A percentile compares a stretch with the other conserved stretches of the same genome.
Conservation (phyloP, 2,113 vertebrate species). For the Dasyprocta punctata region DNA sequence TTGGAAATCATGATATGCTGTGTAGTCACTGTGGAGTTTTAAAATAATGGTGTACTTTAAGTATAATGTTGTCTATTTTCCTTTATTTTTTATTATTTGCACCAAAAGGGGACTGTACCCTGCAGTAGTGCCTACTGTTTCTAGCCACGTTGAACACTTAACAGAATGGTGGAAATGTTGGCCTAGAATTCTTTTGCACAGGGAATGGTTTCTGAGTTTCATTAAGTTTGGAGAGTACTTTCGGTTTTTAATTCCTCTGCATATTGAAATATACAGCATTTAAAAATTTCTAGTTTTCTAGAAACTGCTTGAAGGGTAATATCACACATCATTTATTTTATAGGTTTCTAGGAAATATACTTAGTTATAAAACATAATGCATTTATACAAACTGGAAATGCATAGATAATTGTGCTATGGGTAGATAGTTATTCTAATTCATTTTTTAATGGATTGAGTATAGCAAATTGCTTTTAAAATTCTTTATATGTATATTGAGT, state of each 20-base stretch:
- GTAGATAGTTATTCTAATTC: conserved; percentile 29
- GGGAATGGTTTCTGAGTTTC: neutral
- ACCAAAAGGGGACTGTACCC: neutral
- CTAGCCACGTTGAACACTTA: neutral
- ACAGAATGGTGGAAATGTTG: neutral
- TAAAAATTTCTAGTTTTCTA: conserved; percentile 36
- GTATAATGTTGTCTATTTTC: neutral
- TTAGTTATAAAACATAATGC: conserved; percentile 46
- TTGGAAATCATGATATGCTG: neutral
- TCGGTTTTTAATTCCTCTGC: neutral
- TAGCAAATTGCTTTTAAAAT: neutral
- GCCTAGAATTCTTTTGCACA: conserved; percentile 24
- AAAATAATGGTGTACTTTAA: neutral
- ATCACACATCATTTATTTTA: conserved; percentile 58
- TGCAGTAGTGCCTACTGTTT: neutral
- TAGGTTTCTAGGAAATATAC: conserved; percentile 44
- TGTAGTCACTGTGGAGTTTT: neutral
- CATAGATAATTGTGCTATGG: conserved; percentile 41
- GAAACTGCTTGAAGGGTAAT: neutral
- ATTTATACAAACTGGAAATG: conserved; percentile 48
- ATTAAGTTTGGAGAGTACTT: conserved; percentile 45
- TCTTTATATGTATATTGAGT: conserved; percentile 22
- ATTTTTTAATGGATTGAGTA: conserved; percentile 32
- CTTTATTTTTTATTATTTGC: neutral
- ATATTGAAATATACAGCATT: conserved; percentile 3